phyloP scores from a whole-genome alignment of 2,113 vertebrate genomes.

The Gadus chalcogrammus region DNA sequence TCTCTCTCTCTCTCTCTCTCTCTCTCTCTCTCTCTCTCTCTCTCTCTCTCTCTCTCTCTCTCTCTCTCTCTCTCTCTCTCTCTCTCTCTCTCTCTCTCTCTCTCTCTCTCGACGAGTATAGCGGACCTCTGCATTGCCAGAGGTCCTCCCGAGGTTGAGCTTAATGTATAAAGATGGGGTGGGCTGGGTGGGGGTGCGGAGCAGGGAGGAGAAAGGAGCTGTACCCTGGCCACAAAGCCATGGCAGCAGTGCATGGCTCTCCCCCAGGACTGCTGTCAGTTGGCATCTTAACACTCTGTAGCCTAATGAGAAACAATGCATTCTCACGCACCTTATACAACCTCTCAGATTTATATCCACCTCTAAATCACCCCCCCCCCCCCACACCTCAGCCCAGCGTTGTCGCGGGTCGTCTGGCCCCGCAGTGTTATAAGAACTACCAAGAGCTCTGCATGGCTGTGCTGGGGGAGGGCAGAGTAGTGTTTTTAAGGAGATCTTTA shows the following conservation, averaged over 20 bases:
- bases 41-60: too few species aligned
- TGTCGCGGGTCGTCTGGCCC: too few species aligned
- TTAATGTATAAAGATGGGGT: conserved; percentile 54
- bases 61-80: too few species aligned
- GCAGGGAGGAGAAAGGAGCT: conserved; percentile 63
- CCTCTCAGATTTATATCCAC: conserved; percentile 49
- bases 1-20: too few species aligned
- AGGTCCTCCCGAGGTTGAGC: conserved; percentile 65
- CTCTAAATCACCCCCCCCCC: conserved; percentile 9
- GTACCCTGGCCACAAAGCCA: conserved; percentile 61
- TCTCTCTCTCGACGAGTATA: conserved; percentile 44
- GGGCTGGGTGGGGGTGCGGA: conserved; percentile 51
- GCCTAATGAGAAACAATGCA: conserved; percentile 68
- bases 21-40: too few species aligned
- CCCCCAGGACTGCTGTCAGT: conserved; percentile 73
- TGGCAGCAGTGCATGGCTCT: conserved; percentile 63
- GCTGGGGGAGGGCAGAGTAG: too few species aligned
- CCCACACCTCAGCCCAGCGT: too few species aligned
- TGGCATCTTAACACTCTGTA: conserved; percentile 63
- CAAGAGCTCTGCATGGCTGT: too few species aligned
- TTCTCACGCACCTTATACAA: conserved; percentile 68
- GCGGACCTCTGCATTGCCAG: conserved; percentile 62
- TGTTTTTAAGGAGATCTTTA: too few species aligned
- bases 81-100: too few species aligned
- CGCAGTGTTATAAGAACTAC: too few species aligned